Percentiles rank a stretch among this genome's conserved stretches.
phyloP scores from a whole-genome alignment of 2,797 vertebrate genomes.

The Helarctos malayanus region DNA sequence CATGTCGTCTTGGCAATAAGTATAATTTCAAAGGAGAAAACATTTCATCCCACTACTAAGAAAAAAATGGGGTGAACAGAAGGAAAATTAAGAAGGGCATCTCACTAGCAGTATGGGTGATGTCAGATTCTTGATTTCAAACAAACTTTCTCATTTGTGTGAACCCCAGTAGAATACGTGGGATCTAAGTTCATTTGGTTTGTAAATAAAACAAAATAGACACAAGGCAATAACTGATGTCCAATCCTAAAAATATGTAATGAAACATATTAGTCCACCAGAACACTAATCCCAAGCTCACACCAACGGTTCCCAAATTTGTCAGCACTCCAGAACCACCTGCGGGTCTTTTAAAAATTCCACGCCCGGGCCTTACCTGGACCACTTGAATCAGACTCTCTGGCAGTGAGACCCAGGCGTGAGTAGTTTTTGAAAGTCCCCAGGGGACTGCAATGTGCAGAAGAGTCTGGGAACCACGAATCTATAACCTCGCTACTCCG shows the following conservation, averaged over 20 bases:
- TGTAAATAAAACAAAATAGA: neutral
- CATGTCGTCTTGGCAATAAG: neutral
- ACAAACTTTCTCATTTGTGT: conserved; percentile 7
- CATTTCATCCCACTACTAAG: neutral
- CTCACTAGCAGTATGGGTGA: neutral
- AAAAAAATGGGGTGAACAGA: neutral
- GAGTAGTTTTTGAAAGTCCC: neutral
- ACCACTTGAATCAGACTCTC: neutral
- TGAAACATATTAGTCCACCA: conserved; percentile 15
- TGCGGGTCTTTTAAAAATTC: neutral
- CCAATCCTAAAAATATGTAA: conserved; percentile 13
- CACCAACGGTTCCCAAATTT: neutral
- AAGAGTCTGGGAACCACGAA: neutral
- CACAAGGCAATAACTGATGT: neutral
- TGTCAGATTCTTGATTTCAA: neutral
- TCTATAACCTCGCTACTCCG: neutral
- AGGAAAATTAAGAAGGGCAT: neutral
- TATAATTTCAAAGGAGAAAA: neutral
- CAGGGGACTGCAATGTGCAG: neutral
- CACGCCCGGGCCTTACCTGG: neutral
- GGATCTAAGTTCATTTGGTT: neutral
- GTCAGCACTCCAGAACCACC: neutral
- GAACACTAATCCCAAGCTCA: neutral
- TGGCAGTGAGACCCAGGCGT: neutral
- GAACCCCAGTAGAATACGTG: neutral